Evolutionary conservation across 2,797 vertebrate species (phyloP).

Genomic region (Pangasius mekongensis): DNA sequence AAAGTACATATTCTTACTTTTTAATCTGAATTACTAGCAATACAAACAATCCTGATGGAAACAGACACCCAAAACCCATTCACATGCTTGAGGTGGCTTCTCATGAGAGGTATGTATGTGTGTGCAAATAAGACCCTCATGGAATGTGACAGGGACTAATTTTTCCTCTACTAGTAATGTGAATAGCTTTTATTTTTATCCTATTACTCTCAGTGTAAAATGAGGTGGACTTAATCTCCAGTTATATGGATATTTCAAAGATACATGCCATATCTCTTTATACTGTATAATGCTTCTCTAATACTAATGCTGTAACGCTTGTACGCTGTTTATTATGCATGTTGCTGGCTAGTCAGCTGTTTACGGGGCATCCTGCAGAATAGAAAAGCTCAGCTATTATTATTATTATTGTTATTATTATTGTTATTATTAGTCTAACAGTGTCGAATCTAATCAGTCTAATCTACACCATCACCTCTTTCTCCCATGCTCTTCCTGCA

Average conservation of each 20-base stretch:
- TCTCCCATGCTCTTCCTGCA: conserved; percentile 1
- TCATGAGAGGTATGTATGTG: background rate
- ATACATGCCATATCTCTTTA: background rate
- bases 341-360: too few species aligned
- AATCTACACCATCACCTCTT: background rate
- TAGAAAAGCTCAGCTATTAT: background rate
- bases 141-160: background rate
- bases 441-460: background rate
- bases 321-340: too few species aligned
- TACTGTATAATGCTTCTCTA: background rate
- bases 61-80: background rate
- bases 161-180: background rate
- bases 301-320: too few species aligned
- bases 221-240: background rate
- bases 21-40: background rate
- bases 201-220: background rate
- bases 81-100: background rate
- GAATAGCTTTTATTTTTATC: background rate
- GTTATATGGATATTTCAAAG: background rate
- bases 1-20: background rate
- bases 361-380: too few species aligned
- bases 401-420: background rate
- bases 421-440: background rate
- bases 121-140: background rate
- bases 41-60: background rate